phyloP scores from a whole-genome alignment of 2,113 vertebrate species.

The Chitala chitala region DNA sequence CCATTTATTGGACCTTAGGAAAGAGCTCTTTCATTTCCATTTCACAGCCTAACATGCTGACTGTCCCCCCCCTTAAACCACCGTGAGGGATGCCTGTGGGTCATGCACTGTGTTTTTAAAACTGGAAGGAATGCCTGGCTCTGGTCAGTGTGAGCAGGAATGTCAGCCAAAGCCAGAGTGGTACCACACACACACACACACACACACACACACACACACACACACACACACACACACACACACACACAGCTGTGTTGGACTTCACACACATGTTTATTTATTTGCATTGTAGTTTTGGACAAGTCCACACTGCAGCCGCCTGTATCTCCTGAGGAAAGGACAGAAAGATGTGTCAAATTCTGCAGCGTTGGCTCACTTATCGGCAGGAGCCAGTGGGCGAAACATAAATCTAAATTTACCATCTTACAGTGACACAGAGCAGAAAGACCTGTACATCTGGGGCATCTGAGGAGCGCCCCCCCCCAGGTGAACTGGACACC shows the following conservation, averaged over 20 bases:
- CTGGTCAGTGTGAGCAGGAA: too few relatives aligned
- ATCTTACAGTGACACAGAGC: slow-evolving; percentile 6
- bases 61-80: too few relatives aligned
- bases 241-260: slow-evolving; percentile 34
- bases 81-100: too few relatives aligned
- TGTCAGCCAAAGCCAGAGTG: too few relatives aligned
- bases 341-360: slow-evolving; percentile 46
- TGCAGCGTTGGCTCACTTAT: neutral
- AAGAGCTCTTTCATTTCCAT: too few relatives aligned
- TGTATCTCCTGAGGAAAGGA: slow-evolving; percentile 67
- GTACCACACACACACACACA: too few relatives aligned
- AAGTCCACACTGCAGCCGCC: slow-evolving; percentile 55
- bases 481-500: neutral
- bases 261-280: slow-evolving; percentile 65
- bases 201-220: too few relatives aligned
- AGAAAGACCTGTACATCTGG: neutral
- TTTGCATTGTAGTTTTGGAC: slow-evolving; percentile 64
- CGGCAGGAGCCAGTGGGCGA: slow-evolving; percentile 38
- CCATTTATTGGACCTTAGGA: too few relatives aligned
- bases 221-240: slow-evolving; percentile 14
- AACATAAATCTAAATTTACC: slow-evolving; percentile 26
- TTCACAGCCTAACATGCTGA: too few relatives aligned
- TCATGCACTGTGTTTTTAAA: too few relatives aligned
- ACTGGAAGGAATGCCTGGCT: too few relatives aligned
- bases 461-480: neutral